Evolutionary conservation across 2,888 invertebrate species (phyloP).

Genomic region (Nemotelus pantherinus): DNA sequence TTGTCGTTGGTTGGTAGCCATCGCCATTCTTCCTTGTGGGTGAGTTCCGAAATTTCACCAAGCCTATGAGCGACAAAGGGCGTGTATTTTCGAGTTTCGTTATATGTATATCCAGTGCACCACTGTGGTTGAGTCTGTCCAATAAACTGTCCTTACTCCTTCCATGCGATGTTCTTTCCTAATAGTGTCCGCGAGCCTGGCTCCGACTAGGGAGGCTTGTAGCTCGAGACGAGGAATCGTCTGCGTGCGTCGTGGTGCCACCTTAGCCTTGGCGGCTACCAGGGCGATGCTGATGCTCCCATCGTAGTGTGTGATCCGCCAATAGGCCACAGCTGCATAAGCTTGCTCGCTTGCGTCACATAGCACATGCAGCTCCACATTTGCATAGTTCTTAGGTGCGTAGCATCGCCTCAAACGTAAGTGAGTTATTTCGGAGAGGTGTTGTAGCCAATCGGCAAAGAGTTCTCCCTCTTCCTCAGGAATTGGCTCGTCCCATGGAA

Average conservation of each 20-base stretch:
- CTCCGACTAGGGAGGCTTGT: conserved; percentile 1
- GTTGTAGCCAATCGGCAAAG: background rate
- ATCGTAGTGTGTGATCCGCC: background rate
- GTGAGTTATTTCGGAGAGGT: background rate
- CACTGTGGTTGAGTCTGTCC: conserved; percentile 9
- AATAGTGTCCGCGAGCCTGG: conserved; percentile 3
- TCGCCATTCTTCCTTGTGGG: conserved; percentile 5
- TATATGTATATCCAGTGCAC: conserved; percentile 2
- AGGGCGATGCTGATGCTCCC: conserved; percentile 12
- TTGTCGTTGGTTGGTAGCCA: conserved; percentile 2
- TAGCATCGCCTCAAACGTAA: background rate
- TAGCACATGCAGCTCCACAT: background rate
- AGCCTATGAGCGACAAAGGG: background rate
- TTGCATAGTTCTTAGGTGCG: conserved; percentile 3
- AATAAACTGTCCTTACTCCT: conserved; percentile 1
- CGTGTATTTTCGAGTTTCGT: conserved; percentile 10
- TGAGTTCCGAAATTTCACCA: conserved; percentile 10
- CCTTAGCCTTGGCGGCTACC: conserved; percentile 4
- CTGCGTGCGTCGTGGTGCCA: background rate
- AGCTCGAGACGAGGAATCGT: background rate
- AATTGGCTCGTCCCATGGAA: conserved; percentile 8
- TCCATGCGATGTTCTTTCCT: background rate
- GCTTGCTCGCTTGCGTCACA: background rate
- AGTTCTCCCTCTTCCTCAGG: conserved; percentile 17
- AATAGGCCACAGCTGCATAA: conserved; percentile 9